Conservation (phyloP, 2,797 vertebrate genomes). For the Mormyrus hasselquistii region DNA sequence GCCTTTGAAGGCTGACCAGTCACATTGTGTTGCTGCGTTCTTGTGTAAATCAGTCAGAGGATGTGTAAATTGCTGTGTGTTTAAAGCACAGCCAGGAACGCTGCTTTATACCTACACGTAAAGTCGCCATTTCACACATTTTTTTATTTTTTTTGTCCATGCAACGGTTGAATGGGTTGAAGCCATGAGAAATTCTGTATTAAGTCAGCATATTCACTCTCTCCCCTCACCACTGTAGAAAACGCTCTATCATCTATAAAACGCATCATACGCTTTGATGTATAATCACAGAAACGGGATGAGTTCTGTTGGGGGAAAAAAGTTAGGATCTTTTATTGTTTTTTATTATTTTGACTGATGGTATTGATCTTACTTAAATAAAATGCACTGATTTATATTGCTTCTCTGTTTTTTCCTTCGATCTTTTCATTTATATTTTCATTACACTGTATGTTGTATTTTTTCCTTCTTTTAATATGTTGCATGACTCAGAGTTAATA, state of each 20-base stretch:
- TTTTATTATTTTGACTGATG: not conserved
- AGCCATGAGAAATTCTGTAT: not conserved
- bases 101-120: not conserved
- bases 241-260: not conserved
- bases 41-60: not conserved
- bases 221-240: not conserved
- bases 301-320: not conserved
- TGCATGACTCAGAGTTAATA: not conserved
- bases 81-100: not conserved
- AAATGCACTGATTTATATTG: not conserved
- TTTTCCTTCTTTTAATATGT: not conserved
- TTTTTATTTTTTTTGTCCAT: not conserved
- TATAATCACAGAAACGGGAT: not conserved
- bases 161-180: not conserved
- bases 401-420: not conserved
- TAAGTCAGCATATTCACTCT: not conserved
- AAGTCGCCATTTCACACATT: not conserved
- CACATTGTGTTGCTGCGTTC: not conserved
- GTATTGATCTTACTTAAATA: not conserved
- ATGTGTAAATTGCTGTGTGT: not conserved
- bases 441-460: not conserved
- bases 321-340: not conserved
- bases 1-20: not conserved
- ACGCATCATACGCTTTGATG: not conserved
- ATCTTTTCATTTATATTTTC: not conserved